phyloP scores from a whole-genome alignment of 2,888 invertebrate species.

The Myathropa florea region DNA sequence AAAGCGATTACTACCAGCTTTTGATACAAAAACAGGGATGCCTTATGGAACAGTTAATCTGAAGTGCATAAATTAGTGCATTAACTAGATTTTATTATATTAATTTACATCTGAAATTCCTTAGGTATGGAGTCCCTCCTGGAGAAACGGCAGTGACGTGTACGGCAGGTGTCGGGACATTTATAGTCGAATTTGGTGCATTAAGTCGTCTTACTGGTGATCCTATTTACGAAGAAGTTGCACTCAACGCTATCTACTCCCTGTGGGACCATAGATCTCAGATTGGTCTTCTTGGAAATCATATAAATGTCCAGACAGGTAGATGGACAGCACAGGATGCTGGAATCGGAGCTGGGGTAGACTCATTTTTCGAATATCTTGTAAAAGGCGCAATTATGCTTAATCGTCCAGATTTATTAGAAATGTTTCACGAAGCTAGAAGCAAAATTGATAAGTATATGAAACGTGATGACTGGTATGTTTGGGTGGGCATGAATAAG shows the following conservation, averaged over 20 bases:
- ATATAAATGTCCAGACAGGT: conserved; percentile 96
- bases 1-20: conserved; percentile 92
- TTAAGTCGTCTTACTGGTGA: conserved; percentile 96
- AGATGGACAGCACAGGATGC: conserved; percentile 99
- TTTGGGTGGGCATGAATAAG: conserved; percentile 99
- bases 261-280: conserved; percentile 92
- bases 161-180: conserved; percentile 98
- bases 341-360: conserved; percentile 97
- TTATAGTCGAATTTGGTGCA: conserved; percentile 97
- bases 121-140: conserved; percentile 91
- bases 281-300: conserved; percentile 96
- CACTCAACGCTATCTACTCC: conserved; percentile 94
- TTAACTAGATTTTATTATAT: neutral
- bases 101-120: neutral
- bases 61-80: conserved; percentile 84
- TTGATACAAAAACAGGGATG: conserved; percentile 96
- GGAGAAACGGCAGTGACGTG: conserved; percentile 98
- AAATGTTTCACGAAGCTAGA: conserved; percentile 92
- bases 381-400: conserved; percentile 97
- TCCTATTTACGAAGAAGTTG: conserved; percentile 96
- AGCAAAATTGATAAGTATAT: conserved; percentile 91
- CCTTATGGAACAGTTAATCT: conserved; percentile 99
- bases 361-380: conserved; percentile 98
- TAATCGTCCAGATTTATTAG: conserved; percentile 93
- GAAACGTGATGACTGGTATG: conserved; percentile 98